These are phyloP conservation scores for Achlya flavicornis DNA, from an alignment of 2,888 invertebrate genomes.

Conservation along the genomic window DNA sequence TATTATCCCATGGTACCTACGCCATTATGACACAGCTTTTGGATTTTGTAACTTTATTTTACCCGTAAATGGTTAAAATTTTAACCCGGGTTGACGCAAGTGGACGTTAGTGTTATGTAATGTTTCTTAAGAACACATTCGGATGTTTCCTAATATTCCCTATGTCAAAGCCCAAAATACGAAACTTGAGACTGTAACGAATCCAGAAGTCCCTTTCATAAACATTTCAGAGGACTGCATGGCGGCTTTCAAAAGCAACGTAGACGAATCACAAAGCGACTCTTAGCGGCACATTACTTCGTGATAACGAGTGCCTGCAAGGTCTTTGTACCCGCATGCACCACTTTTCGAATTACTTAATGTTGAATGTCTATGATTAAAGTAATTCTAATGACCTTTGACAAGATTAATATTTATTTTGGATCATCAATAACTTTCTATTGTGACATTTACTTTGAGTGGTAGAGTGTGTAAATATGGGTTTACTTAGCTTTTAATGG, in stretches of 20 bases:
- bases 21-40: too few species aligned
- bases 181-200: slow-evolving; percentile 23
- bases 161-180: slow-evolving; percentile 16
- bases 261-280: slow-evolving; percentile 26
- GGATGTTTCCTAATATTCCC: slow-evolving; percentile 12
- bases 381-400: not conserved
- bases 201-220: slow-evolving; percentile 32
- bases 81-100: too few species aligned
- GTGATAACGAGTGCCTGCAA: slow-evolving; percentile 15
- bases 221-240: slow-evolving; percentile 31
- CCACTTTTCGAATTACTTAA: slow-evolving; percentile 19
- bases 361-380: slow-evolving; percentile 10
- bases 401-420: not conserved
- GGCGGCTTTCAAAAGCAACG: slow-evolving; percentile 27
- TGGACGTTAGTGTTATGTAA: too few species aligned
- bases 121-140: not conserved
- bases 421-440: not conserved
- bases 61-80: too few species aligned
- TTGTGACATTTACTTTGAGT: not conserved
- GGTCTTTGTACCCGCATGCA: slow-evolving; percentile 20
- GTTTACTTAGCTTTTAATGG: not conserved
- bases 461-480: not conserved
- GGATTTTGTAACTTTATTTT: too few species aligned
- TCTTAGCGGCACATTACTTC: slow-evolving; percentile 24
- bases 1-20: too few species aligned